Evolutionary conservation across 2,797 vertebrate genomes (phyloP), one percentile per base, ranked within the genome.

Genomic region (Neostethus bicornis): DNA sequence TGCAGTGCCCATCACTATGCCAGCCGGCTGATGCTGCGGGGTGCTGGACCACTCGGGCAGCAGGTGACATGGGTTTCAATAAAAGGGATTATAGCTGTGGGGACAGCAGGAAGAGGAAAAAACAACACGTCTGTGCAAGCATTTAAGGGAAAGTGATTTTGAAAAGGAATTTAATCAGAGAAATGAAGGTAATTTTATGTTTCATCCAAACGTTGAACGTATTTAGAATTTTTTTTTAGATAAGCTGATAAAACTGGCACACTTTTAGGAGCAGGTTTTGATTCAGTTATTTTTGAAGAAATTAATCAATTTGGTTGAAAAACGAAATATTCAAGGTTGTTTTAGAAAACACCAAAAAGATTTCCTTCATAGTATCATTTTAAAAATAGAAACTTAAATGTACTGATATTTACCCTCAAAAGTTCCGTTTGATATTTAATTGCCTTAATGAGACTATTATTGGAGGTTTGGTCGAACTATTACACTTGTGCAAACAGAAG

Each of bases 21-120:
- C 89, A 90, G 87, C 80, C 83, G 56, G 82, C 82, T 85, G 85
- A 73, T 75, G 83, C 90, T 91, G 89, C 79, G 70, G 89, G 89
- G 83, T 81, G 82, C 85, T 85, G 87, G 90, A 89, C 88, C 87
- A 86, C 84, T 80, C 83, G 89, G 87, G 87, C 83, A 86, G 87
- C 89, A 90, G 90, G 91, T 92, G 90, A 91, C 89, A 90, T 72
- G 81, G 87, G 90, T 91, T 92, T 92, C 88, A 91, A 91, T 92
- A 90, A 92, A 92, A 89, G 79, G 90, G 91, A 93, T 93, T 92
- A 91, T 78, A 81, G 85, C 89, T 86, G 87, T 84, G 85, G 83
- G 75, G 82, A 89, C 88, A 83, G 85, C 75, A 81, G 86, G 80
- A 81, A 82, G 75, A 81, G 82, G 75, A 78, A 76, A 74, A 76